Evolutionary conservation across 2,888 invertebrate genomes (phyloP), one percentile per base, ranked within the genome.

Genomic region (Thysanoteuthis rhombus): DNA sequence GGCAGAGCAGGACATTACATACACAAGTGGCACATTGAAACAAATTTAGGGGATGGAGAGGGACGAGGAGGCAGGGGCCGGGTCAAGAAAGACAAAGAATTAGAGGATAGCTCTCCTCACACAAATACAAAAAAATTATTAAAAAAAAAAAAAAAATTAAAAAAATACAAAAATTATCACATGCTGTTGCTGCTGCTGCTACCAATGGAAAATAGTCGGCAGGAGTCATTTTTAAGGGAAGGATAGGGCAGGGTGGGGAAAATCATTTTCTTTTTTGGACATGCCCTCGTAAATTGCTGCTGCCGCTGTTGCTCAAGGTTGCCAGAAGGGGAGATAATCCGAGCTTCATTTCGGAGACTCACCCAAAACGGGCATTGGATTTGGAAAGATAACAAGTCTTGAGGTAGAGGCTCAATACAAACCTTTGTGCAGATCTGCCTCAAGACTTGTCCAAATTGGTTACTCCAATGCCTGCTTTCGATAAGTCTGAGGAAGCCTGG

Each of bases 111-210:
- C 75, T n/a, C 10, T 75, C 75, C 75, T 75, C 75, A 10, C 52
- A 52, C 22, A 52, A 16, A 52, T 5, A 52, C 22, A 52, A 52
- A 52, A 22, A 52, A 52, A 52, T 1, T 25, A 5, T 0, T 4
- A 52, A 52, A 52, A 52, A 22, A 25, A 52, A 52, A 28, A 28
- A 52, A 52, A 42, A 6, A 42, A 42, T 42, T 10, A 42, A 42
- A 58, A 58, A 58, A 58, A 58, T 32, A 90, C n/a, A n/a, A n/a
- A n/a, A n/a, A n/a, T n/a, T 42, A 92, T 92, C 92, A 92, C 92
- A 92, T 92, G 92, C 92, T 92, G 92, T 45, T 90, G 40, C 90
- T 90, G 90, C 52, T 36, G 75, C 75, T 75, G 75, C 75, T 75
- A 75, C 75, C 75, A 75, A 75, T 75, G 75, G 75, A 75, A n/a